Evolutionary conservation across 2,888 invertebrate species (phyloP), one percentile per base, ranked within the genome.

Genomic region (Hartigia nigra): DNA sequence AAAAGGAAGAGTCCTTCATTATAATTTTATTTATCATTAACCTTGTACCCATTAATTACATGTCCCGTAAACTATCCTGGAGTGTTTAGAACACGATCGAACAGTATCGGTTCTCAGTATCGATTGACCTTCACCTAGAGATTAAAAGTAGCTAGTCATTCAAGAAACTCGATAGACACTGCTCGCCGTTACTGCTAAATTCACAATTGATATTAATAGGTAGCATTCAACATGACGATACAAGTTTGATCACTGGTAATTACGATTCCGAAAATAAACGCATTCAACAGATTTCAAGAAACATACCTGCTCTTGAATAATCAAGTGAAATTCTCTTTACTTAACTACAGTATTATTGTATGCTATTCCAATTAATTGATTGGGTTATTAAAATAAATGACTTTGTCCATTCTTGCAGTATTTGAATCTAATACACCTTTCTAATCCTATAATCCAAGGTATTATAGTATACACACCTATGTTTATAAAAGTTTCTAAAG

Each of bases 51-150:
- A 55, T 55, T 55, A 55, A 55, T 55, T 55, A 23, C 23, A 55
- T 9, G 23, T 55, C 55, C 14, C 55, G 39, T 39, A 39, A 39
- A 39, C 23, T 14, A 23, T 39, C 23, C 39, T 39, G 14, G 23
- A 23, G 23, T 23, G 55, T 55, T 55, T 55, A 55, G 55, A 9
- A 23, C 2, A 55, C 55, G 23, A 23, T 55, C 23, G 72, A 72
- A 31, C 32, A 31, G 72, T 14, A 34, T 72, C 72, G 32, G 34
- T 32, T 72, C 23, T 31, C 12, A 14, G 23, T 34, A 75, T 75
- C 36, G 35, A 75, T 36, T 37, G 78, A 12, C 78, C 78, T 79
- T 79, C 78, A 79, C 78, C 78, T 74, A 76, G 78, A 79, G 76
- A 76, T 76, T 69, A 32, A 74, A 76, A 32, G 72, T 31, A 39